These are phyloP conservation scores for Micrastur ruficollis DNA, from an alignment of 2,797 vertebrate genomes.

Conservation along the genomic window DNA sequence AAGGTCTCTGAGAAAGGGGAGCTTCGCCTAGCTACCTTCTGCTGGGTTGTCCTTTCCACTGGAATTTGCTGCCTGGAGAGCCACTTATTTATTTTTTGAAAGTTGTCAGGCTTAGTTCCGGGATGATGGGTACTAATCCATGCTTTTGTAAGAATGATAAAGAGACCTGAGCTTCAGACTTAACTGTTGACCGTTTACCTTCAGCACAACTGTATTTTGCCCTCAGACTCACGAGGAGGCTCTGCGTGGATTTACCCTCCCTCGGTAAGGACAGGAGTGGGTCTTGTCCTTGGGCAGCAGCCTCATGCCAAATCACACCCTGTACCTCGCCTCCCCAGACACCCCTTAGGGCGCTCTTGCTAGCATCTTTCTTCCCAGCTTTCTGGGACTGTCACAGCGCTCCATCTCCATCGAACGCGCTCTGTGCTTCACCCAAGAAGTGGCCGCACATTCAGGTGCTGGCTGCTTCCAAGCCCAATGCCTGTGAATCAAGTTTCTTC, in stretches of 20 bases:
- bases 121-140: background rate
- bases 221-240: background rate
- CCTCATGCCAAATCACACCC: background rate
- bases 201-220: background rate
- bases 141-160: background rate
- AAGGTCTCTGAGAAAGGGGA: background rate
- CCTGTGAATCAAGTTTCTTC: background rate
- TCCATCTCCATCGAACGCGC: background rate
- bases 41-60: constrained; percentile 15
- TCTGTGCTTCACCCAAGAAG: background rate
- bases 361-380: background rate
- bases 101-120: constrained; percentile 21
- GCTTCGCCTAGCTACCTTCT: constrained; percentile 35
- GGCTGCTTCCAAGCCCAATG: background rate
- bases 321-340: background rate
- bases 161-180: background rate
- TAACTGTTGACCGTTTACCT: background rate
- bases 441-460: background rate
- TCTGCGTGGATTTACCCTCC: background rate
- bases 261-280: background rate
- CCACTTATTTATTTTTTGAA: background rate
- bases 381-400: background rate
- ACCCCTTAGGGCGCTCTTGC: background rate
- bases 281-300: background rate
- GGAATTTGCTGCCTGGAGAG: constrained; percentile 55